Conservation (phyloP, 1,140 invertebrate genomes). For the Atta texana region DNA sequence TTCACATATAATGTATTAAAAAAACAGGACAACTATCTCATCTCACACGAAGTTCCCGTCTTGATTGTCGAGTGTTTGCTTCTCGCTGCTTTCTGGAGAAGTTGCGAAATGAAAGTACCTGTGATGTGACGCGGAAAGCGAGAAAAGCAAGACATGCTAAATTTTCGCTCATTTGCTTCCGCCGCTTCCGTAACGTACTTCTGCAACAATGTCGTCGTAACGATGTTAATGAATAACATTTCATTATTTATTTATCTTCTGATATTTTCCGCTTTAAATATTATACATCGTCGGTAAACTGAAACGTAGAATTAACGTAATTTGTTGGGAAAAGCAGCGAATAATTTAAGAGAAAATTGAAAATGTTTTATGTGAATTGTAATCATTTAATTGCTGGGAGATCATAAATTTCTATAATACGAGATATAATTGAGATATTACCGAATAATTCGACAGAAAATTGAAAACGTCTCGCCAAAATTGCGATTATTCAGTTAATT, state of each 20-base stretch:
- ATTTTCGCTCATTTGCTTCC: not conserved
- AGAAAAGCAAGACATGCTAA: not conserved
- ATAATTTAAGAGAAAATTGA: not conserved
- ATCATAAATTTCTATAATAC: conserved; percentile 14
- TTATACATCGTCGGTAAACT: not conserved
- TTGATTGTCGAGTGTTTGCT: conserved; percentile 15
- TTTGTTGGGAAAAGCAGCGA: not conserved
- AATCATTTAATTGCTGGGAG: not conserved
- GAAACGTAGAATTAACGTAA: not conserved
- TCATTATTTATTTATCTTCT: not conserved
- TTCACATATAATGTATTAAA: conserved; percentile 12
- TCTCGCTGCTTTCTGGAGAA: conserved; percentile 3
- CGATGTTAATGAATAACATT: not conserved
- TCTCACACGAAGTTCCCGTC: not conserved
- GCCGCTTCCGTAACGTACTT: not conserved
- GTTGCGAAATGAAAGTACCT: not conserved
- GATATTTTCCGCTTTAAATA: not conserved
- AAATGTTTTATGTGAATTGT: not conserved
- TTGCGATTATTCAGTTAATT: not conserved
- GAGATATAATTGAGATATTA: not conserved
- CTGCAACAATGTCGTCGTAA: too few species aligned
- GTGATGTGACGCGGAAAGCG: not conserved
- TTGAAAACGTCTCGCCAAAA: not conserved
- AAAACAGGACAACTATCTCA: not conserved
- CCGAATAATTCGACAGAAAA: conserved; percentile 9